A percentile compares a stretch with the other conserved stretches of the same genome.
These are phyloP conservation scores for Tupiocoris notatus DNA, from an alignment of 2,888 invertebrate genomes.

Conservation along the genomic window DNA sequence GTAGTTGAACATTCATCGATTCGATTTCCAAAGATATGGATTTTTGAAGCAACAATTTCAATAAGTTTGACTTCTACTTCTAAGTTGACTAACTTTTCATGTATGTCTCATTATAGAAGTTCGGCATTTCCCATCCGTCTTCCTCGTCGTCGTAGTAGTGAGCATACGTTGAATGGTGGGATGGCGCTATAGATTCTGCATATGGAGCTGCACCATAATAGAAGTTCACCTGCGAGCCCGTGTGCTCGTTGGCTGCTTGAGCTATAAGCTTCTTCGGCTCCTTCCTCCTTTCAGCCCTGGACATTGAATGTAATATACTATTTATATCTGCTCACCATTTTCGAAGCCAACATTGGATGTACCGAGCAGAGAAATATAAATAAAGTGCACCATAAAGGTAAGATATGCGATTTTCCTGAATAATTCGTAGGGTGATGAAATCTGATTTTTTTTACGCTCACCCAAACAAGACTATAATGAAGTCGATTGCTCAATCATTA, in stretches of 20 bases:
- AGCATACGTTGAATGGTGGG: constrained; percentile 92
- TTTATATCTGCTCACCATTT: not conserved
- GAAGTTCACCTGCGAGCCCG: constrained; percentile 92
- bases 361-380: not conserved
- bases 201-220: constrained; percentile 94
- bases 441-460: too few relatives aligned
- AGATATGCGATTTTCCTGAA: too few relatives aligned
- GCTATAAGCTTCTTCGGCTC: constrained; percentile 89
- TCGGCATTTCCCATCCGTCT: constrained; percentile 97
- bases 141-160: constrained; percentile 95
- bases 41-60: too few relatives aligned
- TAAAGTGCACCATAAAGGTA: too few relatives aligned
- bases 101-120: constrained; percentile 93
- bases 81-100: constrained; percentile 87
- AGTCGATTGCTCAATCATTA: too few relatives aligned
- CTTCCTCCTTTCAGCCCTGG: constrained; percentile 77
- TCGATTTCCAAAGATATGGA: too few relatives aligned
- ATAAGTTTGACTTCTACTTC: too few relatives aligned
- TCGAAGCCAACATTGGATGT: not conserved
- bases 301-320: constrained; percentile 34
- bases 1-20: too few relatives aligned
- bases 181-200: constrained; percentile 91
- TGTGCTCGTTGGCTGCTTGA: constrained; percentile 79
- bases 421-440: too few relatives aligned
- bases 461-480: too few relatives aligned